Evolutionary conservation across 2,888 invertebrate genomes (phyloP), one percentile per base, ranked within the genome.

Genomic region (Lepidocyrtoides sp.): DNA sequence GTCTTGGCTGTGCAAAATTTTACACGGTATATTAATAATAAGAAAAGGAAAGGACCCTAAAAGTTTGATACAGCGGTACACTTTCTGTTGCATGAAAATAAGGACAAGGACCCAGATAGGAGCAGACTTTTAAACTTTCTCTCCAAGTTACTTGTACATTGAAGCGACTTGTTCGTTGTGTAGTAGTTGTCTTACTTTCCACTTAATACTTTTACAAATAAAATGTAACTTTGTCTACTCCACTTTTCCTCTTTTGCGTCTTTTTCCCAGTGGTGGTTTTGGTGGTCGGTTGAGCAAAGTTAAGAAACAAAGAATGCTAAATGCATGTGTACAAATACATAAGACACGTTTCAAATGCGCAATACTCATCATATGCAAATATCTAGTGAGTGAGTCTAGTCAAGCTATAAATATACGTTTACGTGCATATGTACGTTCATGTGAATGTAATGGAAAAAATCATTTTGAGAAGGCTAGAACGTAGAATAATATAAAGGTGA

Each of bases 301-400:
- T 3, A 26, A 32, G 32, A 54, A 57, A 79, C 57, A 57, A 57
- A 32, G 32, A 66, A 36, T 36, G 66, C 0, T 32, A n/a, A 7
- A 0, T 54, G 79, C 32, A 57, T 79, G 57, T 79, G 79, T 79
- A 79, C 79, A 79, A 79, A 79, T 79, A 57, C n/a, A n/a, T n/a
- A n/a, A n/a, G n/a, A n/a, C n/a, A 14, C 26, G 48, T 29, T 29
- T 12, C n/a, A 36, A 36, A 66, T n/a, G 26, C 60, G 36, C 32
- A 36, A 36, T 26, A 4, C 36, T 32, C 36, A 32, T n/a, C 66
- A 36, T 36, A 66, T 66, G 36, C 66, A 36, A 66, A 66, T 17
- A 36, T 63, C 2, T 12, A 8, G 29, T 20, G n/a, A 57, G 20
- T 29, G 29, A 63, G 26, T 63, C 29, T 14, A 63, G 26, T 26